A percentile compares a stretch with the other conserved stretches of the same genome.
These are phyloP conservation scores for Ochropacha duplaris DNA, from an alignment of 2,888 invertebrate genomes.

Conservation along the genomic window DNA sequence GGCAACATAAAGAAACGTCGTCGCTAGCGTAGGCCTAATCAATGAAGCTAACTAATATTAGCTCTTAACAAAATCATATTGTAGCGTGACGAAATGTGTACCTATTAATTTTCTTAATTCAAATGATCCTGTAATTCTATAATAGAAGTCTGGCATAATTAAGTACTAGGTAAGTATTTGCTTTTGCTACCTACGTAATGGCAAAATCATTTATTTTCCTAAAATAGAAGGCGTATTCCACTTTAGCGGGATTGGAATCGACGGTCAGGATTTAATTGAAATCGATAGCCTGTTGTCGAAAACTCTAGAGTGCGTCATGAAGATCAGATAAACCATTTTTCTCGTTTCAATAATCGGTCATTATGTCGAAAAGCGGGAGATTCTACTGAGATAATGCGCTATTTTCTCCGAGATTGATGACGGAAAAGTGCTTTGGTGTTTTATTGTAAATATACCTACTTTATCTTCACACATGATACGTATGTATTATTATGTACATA, in stretches of 20 bases:
- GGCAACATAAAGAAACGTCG: no score
- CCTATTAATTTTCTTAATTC: no score
- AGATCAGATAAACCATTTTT: constrained; percentile 57
- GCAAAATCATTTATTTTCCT: constrained; percentile 2
- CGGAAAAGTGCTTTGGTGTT: constrained; percentile 35
- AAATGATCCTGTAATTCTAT: no score
- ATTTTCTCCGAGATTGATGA: constrained; percentile 45
- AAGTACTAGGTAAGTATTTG: no score
- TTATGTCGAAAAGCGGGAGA: constrained; percentile 52
- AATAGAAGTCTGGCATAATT: no score
- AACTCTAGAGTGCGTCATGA: constrained; percentile 27
- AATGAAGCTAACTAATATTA: no score
- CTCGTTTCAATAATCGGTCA: constrained; percentile 64
- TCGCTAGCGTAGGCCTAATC: no score
- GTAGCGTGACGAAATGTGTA: no score
- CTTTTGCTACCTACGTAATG: no score
- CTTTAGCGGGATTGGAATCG: constrained; percentile 4
- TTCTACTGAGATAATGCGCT: constrained; percentile 48
- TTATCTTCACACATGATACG: no score
- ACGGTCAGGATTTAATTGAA: constrained; percentile 38
- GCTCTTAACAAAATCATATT: no score
- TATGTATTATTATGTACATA: no score
- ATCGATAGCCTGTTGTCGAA: constrained; percentile 25
- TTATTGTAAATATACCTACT: constrained; percentile 24
- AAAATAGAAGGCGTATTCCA: constrained; percentile 4